Conservation (phyloP, 2,113 vertebrate species). For the Oryzias melastigma region DNA sequence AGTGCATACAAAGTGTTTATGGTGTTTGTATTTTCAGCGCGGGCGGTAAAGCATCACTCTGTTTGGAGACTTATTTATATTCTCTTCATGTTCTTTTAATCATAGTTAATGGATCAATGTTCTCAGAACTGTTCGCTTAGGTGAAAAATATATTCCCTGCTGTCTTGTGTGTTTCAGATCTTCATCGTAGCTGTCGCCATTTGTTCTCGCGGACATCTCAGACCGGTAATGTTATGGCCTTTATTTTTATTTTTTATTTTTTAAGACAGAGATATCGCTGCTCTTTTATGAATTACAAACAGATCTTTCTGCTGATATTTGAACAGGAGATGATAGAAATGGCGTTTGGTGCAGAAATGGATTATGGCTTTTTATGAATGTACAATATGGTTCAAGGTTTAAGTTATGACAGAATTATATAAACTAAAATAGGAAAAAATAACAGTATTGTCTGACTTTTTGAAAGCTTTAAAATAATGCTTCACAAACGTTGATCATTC, state of each 20-base stretch:
- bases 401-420: no score
- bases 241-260: constrained; percentile 14
- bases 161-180: constrained; percentile 7
- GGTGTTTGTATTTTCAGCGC: constrained; percentile 7
- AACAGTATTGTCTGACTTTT: no score
- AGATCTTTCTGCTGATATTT: constrained; percentile 8
- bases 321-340: constrained; percentile 28
- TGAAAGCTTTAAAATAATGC: no score
- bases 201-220: background rate
- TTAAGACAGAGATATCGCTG: constrained; percentile 26
- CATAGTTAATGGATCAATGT: constrained; percentile 33
- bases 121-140: constrained; percentile 25
- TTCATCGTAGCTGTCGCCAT: background rate
- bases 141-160: constrained; percentile 1
- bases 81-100: background rate
- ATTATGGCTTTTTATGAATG: background rate
- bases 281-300: constrained; percentile 32
- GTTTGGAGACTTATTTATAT: constrained; percentile 5
- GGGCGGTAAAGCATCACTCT: constrained; percentile 10
- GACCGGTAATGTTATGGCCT: constrained; percentile 21
- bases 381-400: no score
- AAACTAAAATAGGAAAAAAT: no score
- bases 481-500: no score
- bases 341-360: background rate
- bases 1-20: constrained; percentile 21